Evolutionary conservation across 2,113 vertebrate species (phyloP).

Genomic region (Paraplagusia blochii): DNA sequence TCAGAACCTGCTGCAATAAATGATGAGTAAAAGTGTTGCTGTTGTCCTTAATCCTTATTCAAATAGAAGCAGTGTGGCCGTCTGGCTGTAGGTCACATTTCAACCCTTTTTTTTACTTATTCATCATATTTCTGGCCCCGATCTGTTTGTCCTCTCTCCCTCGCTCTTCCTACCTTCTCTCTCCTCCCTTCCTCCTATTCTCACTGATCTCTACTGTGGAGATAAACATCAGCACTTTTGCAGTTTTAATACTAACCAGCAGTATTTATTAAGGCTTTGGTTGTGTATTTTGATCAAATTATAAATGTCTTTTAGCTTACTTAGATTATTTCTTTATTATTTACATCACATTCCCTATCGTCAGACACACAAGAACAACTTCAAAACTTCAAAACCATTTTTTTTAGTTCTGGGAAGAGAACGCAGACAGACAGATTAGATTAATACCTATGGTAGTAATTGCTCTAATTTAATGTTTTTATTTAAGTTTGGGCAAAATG

Average conservation of each 20-base stretch:
- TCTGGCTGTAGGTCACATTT: constrained; percentile 11
- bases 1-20: no score
- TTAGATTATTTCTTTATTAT: no score
- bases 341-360: no score
- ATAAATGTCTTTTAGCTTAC: no score
- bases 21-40: not conserved
- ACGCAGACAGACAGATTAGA: no score
- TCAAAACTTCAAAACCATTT: no score
- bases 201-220: constrained; percentile 5
- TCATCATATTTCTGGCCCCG: not conserved
- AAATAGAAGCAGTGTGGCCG: not conserved
- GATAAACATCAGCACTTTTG: not conserved
- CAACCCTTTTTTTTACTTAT: not conserved
- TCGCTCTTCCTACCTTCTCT: not conserved
- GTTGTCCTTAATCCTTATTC: not conserved
- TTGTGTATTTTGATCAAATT: not conserved
- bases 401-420: no score
- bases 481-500: no score
- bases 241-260: constrained; percentile 11
- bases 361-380: no score
- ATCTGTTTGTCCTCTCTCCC: not conserved
- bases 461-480: no score
- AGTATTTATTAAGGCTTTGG: constrained; percentile 21
- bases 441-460: no score
- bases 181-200: not conserved